Base-by-base conservation (phyloP, 2,888 invertebrate genomes). In the Drosophila testacea region DNA sequence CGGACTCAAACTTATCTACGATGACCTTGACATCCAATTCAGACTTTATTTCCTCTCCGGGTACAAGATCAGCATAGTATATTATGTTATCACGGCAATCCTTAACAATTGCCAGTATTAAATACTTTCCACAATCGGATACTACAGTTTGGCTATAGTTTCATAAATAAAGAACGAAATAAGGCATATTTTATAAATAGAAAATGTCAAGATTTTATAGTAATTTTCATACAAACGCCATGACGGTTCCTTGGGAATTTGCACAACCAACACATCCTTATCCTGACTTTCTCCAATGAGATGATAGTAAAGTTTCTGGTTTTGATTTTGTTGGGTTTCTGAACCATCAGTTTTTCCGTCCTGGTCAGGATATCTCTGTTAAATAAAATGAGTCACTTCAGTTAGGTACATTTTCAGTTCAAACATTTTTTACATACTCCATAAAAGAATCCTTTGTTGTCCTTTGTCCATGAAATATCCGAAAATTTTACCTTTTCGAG, bases 231-330 rank as follows among this genome's bases (percentile, higher is more conserved):
- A 98, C 97, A 97, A 96, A 93, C 97, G 95, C 96, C 97, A 97
- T n/a, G 95, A 93, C 1, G 98, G 98, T 90, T 98, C 95, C 48
- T 98, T 96, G 0, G 96, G 96, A 93, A 98, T 98, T 91, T 98
- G 97, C 0, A 96, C 96, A 10, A 96, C 96, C 52, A 98, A 92
- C 46, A 98, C 94, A 93, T 99, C 99, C 56, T 97, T 95, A 0
- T 94, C 93, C 91, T 98, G 98, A 10, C 95, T 93, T 36, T 98
- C 97, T 82, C 97, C 96, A 65, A 99, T 92, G 59, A 94, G 93
- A 93, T 99, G 99, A 93, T 97, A 99, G 92, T 95, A 98, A 47
- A 99, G 93, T 92, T 98, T 98, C 93, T 99, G 99, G 93, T 98
- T 95, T 90, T 96, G 94, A 92, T 96, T 97, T 81, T 95, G 95